phyloP scores from a whole-genome alignment of 2,113 vertebrate genomes.

The Trogon melanurus region DNA sequence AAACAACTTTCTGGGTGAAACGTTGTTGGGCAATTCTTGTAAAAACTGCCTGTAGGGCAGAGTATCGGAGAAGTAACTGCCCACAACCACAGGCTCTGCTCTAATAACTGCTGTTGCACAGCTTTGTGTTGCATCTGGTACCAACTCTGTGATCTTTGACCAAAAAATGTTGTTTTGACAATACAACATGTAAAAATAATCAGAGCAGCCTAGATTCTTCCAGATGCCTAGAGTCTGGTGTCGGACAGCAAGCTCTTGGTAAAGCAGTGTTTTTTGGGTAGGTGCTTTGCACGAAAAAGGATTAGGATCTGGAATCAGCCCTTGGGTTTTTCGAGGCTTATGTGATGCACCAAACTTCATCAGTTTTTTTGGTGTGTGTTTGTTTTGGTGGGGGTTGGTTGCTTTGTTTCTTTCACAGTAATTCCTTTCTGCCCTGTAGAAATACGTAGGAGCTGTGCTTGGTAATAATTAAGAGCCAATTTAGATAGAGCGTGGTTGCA shows the following conservation, averaged over 20 bases:
- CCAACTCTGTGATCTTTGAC: background rate
- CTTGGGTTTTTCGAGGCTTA: background rate
- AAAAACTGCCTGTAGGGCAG: background rate
- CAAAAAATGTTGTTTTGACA: slow-evolving; percentile 1
- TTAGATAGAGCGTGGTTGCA: background rate
- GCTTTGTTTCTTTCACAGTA: background rate
- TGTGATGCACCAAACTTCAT: background rate
- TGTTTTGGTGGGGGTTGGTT: background rate
- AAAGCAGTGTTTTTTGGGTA: background rate
- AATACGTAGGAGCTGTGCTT: background rate
- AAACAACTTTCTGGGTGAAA: background rate
- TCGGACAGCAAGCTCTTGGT: background rate
- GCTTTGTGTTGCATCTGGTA: background rate
- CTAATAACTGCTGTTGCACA: background rate
- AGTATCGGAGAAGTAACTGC: background rate
- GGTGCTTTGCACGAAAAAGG: background rate
- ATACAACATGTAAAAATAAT: background rate
- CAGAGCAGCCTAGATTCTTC: background rate
- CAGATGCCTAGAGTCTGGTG: background rate
- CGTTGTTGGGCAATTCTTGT: background rate
- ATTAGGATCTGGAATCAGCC: background rate
- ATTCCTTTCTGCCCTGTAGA: background rate
- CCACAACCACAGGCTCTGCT: background rate
- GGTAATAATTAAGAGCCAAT: background rate
- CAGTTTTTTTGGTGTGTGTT: background rate